Evolutionary conservation across 2,888 invertebrate species (phyloP), one percentile per base, ranked within the genome.

Genomic region (Xiphydria camelus): DNA sequence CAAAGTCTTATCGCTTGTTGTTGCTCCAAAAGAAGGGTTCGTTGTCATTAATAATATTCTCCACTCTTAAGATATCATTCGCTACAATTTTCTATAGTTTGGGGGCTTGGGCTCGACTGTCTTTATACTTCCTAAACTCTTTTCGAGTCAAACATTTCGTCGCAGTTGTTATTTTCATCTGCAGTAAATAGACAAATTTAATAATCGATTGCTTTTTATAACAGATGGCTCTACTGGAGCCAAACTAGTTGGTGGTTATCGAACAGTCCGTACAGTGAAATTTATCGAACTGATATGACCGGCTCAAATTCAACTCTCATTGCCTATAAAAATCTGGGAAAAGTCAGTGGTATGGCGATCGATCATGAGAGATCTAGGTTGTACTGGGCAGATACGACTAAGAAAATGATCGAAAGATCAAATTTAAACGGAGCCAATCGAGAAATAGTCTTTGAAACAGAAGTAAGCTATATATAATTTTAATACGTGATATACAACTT

Each of bases 381-480:
- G 4, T 97, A 91, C 67, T 91, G 88, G 77, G 82, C 85, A 0
- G 91, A 94, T 70, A 81, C 82, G 43, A 79, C 81, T 52, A 63
- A 75, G 2, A 78, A 80, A 33, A 73, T 76, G 1, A 77, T 87
- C 18, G 79, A 81, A 54, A 68, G 76, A 5, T 55, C 62, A 6
- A 31, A 38, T 53, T 84, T 84, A 44, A 74, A 79, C 26, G 81
- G 80, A 21, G 62, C 62, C 2, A 58, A 69, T 64, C 78, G 82
- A 15, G 76, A 68, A 52, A 71, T 74, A n/a, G n/a, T n/a, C n/a
- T n/a, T n/a, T n/a, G n/a, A n/a, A n/a, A n/a, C n/a, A n/a, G n/a
- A n/a, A n/a, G n/a, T n/a, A n/a, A n/a, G n/a, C n/a, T n/a, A n/a
- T n/a, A n/a, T n/a, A n/a, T n/a, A n/a, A n/a, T n/a, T n/a, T n/a